A percentile compares a stretch with the other conserved stretches of the same genome.
Conservation (phyloP, 1,140 invertebrate genomes). For the Aphaenogaster floridana region DNA sequence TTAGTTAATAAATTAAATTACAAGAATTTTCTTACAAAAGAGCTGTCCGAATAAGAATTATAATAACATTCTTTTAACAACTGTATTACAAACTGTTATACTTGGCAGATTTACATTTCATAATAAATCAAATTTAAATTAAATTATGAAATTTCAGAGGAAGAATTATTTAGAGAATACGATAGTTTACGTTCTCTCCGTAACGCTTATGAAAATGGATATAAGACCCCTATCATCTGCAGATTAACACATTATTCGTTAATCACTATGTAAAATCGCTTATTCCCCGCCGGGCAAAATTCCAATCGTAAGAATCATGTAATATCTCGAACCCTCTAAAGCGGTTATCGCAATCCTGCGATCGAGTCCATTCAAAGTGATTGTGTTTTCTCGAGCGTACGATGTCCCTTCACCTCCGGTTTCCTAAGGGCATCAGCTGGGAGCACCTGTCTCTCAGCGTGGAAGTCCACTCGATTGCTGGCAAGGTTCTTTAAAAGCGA, state of each 20-base stretch:
- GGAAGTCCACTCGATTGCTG: slow-evolving; percentile 40
- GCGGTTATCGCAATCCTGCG: slow-evolving; percentile 21
- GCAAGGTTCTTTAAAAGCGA: slow-evolving; percentile 45
- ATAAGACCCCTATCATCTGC: background rate
- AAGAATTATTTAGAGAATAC: slow-evolving; percentile 12
- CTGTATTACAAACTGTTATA: background rate
- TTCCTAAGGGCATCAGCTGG: slow-evolving; percentile 50
- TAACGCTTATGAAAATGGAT: background rate
- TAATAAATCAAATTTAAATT: background rate
- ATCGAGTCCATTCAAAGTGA: slow-evolving; percentile 42
- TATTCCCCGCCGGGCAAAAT: background rate
- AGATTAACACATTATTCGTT: slow-evolving; percentile 25
- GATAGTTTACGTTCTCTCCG: background rate
- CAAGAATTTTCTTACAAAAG: slow-evolving; percentile 8
- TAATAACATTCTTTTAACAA: background rate
- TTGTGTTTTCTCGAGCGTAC: slow-evolving; percentile 40
- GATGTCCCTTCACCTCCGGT: slow-evolving; percentile 51
- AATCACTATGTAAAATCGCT: slow-evolving; percentile 16
- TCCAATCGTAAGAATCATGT: slow-evolving; percentile 41
- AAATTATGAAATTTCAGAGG: slow-evolving; percentile 4
- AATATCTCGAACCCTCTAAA: slow-evolving; percentile 4
- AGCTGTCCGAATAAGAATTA: background rate
- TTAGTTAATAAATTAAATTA: background rate
- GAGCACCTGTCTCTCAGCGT: slow-evolving; percentile 53
- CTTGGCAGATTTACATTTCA: background rate